Conservation (phyloP, 35 echinoderm and acorn worm species). For the Ophioderma brevispina region DNA sequence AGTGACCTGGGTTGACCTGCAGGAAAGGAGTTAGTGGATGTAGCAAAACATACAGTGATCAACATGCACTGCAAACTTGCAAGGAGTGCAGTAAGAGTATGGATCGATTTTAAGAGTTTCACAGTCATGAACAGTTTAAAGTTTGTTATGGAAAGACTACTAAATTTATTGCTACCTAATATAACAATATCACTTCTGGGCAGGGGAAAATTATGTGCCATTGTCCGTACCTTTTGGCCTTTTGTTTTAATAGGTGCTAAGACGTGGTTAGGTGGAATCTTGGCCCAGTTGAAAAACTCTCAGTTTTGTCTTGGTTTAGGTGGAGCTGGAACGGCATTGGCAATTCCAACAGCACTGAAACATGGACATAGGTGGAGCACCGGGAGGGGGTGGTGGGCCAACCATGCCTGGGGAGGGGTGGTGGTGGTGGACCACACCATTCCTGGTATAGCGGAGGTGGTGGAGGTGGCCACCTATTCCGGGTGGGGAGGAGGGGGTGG, state of each 20-base stretch:
- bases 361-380: slow-evolving; percentile 41
- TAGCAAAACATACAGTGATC: too few relatives aligned
- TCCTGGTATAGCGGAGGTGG: slow-evolving; percentile 51
- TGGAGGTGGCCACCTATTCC: slow-evolving; percentile 41
- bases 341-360: slow-evolving; percentile 20
- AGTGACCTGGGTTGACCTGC: too few relatives aligned
- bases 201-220: too few relatives aligned
- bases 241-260: slow-evolving; percentile 36
- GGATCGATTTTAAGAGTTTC: too few relatives aligned
- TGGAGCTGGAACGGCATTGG: slow-evolving; percentile 43
- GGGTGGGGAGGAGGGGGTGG: slow-evolving; percentile 68
- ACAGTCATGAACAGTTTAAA: too few relatives aligned
- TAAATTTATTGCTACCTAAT: too few relatives aligned
- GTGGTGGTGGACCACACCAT: slow-evolving; percentile 33
- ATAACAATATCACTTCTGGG: too few relatives aligned
- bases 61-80: too few relatives aligned
- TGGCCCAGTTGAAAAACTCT: slow-evolving; percentile 82
- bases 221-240: background rate
- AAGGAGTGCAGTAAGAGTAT: too few relatives aligned
- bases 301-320: slow-evolving; percentile 80
- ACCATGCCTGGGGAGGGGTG: slow-evolving; percentile 45
- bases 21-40: too few relatives aligned
- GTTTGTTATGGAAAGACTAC: too few relatives aligned
- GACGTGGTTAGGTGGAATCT: slow-evolving; percentile 81
- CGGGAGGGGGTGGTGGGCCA: slow-evolving; percentile 59